Evolutionary conservation across 2,113 vertebrate species (phyloP), one percentile per base, ranked within the genome.

Genomic region (Aix galericulata): DNA sequence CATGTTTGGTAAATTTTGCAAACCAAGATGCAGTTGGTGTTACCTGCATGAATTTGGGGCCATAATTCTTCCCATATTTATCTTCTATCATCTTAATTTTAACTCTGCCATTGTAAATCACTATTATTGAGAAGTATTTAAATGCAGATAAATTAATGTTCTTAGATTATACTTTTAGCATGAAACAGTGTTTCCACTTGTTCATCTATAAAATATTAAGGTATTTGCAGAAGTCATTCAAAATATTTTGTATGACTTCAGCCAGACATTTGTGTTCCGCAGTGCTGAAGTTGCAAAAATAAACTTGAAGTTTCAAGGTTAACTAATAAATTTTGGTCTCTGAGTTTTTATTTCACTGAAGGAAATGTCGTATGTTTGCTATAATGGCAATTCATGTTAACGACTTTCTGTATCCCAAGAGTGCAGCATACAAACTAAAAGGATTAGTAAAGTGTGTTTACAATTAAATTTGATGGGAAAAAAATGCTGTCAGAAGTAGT

Each of bases 1-100:
- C 1, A 6, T 2, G 3, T 0, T 0, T 55, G 9, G 29, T 7
- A 20, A 3, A 16, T 38, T 46, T 56, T 22, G 7, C 59, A 15
- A 60, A 58, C 15, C 25, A 64, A 44, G 5, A 21, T 34, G 32
- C 0, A 2, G 3, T 2, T 66, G 34, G 18, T 29, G 5, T 40
- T 22, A 59, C 48, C 31, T 23, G 6, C 31, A 11, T 21, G 52
- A 18, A 50, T n/a, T 26, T 55, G 27, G 22, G 32, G 67, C 21
- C 3, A 0, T 80, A 60, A 86, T 60, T 94, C 34, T 60, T 9
- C 20, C 22, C 25, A 2, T 69, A 40, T 81, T 80, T 76, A 78
- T 55, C 23, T 66, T 77, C 36, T 40, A 17, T 26, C 6, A 10
- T 5, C 25, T 63, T 56, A 8, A 52, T 83, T 88, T 72, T 77